Percentiles rank a stretch among this genome's conserved stretches.
These are phyloP conservation scores for Lasioglossum zephyrum DNA, from an alignment of 2,888 invertebrate species.

Conservation along the genomic window DNA sequence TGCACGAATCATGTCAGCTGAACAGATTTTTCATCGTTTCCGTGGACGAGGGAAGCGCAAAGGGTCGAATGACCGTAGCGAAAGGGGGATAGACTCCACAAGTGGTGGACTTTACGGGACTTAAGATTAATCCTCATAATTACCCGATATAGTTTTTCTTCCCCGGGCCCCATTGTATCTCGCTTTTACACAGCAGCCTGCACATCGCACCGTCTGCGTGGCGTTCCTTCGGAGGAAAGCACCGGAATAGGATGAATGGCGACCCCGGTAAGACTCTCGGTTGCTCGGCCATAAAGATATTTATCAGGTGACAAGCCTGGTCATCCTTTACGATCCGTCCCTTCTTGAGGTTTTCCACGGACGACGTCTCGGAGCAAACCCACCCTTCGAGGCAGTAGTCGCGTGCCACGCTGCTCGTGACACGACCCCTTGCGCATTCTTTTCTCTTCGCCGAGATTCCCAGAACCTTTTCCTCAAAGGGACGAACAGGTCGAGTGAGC, in stretches of 20 bases:
- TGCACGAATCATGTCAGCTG: neutral
- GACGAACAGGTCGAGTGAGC: neutral
- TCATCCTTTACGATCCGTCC: slow-evolving; percentile 75
- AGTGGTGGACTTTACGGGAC: slow-evolving; percentile 84
- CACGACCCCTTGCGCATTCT: slow-evolving; percentile 46
- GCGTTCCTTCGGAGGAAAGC: slow-evolving; percentile 40
- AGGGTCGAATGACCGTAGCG: slow-evolving; percentile 23
- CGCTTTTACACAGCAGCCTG: slow-evolving; percentile 78
- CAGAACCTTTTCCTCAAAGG: slow-evolving; percentile 16
- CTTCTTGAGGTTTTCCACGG: slow-evolving; percentile 55
- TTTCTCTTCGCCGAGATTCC: slow-evolving; percentile 48
- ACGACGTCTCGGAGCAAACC: slow-evolving; percentile 39
- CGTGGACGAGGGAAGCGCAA: slow-evolving; percentile 15
- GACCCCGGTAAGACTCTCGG: slow-evolving; percentile 30
- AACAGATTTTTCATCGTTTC: slow-evolving; percentile 47
- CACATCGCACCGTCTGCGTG: slow-evolving; percentile 27
- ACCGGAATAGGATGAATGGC: slow-evolving; percentile 38
- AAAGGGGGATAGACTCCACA: slow-evolving; percentile 77
- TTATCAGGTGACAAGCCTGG: slow-evolving; percentile 77
- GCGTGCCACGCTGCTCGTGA: slow-evolving; percentile 56
- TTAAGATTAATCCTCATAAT: slow-evolving; percentile 84
- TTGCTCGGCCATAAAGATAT: slow-evolving; percentile 78
- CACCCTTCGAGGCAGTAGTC: slow-evolving; percentile 60
- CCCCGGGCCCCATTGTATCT: slow-evolving; percentile 70
- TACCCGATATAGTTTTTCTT: slow-evolving; percentile 77